These are phyloP conservation scores for Drosophila ercepeae DNA, from an alignment of 1,140 invertebrate species.

Conservation along the genomic window DNA sequence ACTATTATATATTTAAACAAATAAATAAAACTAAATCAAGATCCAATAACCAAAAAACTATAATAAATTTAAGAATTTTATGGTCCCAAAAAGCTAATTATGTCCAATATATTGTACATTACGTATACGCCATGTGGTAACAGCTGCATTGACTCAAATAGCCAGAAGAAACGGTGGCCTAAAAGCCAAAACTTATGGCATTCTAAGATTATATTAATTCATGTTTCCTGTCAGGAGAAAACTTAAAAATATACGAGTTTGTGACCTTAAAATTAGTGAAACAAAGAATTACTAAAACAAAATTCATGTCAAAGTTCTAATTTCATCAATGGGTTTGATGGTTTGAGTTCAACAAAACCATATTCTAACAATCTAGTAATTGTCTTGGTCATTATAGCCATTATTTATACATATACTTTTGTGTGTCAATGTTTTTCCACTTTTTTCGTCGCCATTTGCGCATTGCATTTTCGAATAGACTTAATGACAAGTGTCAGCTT, in stretches of 20 bases:
- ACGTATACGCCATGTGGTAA: constrained; percentile 45
- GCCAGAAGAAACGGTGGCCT: not conserved
- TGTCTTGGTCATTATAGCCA: constrained; percentile 52
- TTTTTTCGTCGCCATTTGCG: constrained; percentile 49
- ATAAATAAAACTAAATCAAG: no score
- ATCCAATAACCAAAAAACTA: no score
- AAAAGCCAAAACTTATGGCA: constrained; percentile 11
- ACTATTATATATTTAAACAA: no score
- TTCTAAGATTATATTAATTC: not conserved
- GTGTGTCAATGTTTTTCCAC: constrained; percentile 14
- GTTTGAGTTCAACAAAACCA: constrained; percentile 6
- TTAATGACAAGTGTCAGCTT: constrained; percentile 77
- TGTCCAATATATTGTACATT: constrained; percentile 23
- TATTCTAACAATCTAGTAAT: constrained; percentile 38
- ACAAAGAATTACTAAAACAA: not conserved
- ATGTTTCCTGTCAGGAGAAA: not conserved
- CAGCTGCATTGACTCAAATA: constrained; percentile 1
- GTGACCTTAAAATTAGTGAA: not conserved
- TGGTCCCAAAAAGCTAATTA: not conserved
- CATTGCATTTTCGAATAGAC: constrained; percentile 64
- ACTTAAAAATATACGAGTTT: not conserved
- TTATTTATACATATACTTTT: constrained; percentile 9
- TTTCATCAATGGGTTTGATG: constrained; percentile 9
- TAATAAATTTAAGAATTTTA: not conserved
- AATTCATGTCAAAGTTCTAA: constrained; percentile 6